phyloP scores from a whole-genome alignment of 2,113 vertebrate genomes.

The Carollia perspicillata region DNA sequence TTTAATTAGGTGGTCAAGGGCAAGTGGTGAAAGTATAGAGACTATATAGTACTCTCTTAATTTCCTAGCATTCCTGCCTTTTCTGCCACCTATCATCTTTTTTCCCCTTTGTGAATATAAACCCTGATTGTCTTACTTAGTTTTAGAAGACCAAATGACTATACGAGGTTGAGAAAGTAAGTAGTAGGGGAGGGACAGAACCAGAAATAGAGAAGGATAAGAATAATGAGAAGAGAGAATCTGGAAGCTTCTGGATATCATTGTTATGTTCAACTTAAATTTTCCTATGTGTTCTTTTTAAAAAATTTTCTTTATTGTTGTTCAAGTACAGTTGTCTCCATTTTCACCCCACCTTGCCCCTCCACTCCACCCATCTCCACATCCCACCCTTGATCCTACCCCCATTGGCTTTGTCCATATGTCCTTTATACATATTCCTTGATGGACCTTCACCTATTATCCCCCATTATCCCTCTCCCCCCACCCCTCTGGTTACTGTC shows the following conservation, averaged over 20 bases:
- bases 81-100: not conserved
- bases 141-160: not conserved
- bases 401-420: too few species aligned
- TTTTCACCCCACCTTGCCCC: too few species aligned
- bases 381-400: too few species aligned
- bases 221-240: not conserved
- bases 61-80: not conserved
- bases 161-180: not conserved
- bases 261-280: not conserved
- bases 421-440: too few species aligned
- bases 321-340: too few species aligned
- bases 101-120: not conserved
- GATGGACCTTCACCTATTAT: too few species aligned
- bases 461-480: too few species aligned
- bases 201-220: conserved; percentile 8
- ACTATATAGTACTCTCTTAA: not conserved
- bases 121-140: not conserved
- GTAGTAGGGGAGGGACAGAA: not conserved
- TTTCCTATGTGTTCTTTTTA: not conserved
- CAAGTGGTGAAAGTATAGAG: not conserved
- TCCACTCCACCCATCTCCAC: too few species aligned
- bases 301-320: too few species aligned
- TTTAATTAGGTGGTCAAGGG: conserved; percentile 6
- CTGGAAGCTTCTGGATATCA: not conserved
- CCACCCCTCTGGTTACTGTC: too few species aligned